Evolutionary conservation across 2,113 vertebrate species (phyloP).

Genomic region (Salvator merianae): DNA sequence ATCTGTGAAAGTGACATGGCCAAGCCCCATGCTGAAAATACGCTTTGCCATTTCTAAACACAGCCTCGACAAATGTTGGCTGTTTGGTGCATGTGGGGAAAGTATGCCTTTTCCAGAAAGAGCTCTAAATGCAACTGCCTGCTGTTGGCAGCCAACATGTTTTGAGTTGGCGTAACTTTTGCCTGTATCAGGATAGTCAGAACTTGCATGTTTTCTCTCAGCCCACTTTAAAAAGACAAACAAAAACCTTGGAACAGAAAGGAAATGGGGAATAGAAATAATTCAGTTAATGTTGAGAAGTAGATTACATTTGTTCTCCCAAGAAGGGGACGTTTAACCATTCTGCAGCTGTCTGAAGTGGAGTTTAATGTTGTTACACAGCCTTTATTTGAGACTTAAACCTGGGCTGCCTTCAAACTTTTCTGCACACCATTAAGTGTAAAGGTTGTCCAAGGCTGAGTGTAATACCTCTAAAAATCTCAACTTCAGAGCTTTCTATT

Average conservation of each 20-base stretch:
- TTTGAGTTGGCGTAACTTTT: neutral
- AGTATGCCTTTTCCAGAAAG: constrained; percentile 12
- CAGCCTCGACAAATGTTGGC: neutral
- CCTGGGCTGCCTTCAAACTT: neutral
- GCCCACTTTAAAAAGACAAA: too few species aligned
- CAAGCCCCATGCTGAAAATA: constrained; percentile 19
- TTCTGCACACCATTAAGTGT: neutral
- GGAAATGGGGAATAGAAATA: neutral
- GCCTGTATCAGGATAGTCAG: neutral
- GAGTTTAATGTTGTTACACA: neutral
- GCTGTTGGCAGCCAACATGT: neutral
- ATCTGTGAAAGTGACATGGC: constrained; percentile 33
- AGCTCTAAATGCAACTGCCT: constrained; percentile 3
- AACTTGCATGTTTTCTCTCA: neutral
- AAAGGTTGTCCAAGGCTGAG: neutral
- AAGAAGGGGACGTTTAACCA: neutral
- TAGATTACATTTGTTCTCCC: neutral
- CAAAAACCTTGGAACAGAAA: too few species aligned
- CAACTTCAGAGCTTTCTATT: neutral
- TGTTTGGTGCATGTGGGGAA: constrained; percentile 20
- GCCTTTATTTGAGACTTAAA: neutral
- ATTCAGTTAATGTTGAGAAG: neutral
- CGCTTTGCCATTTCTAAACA: constrained; percentile 34
- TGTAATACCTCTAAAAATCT: too few species aligned
- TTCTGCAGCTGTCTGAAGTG: neutral